Base-by-base conservation (phyloP, 2,113 vertebrate genomes). In the Solea senegalensis region DNA sequence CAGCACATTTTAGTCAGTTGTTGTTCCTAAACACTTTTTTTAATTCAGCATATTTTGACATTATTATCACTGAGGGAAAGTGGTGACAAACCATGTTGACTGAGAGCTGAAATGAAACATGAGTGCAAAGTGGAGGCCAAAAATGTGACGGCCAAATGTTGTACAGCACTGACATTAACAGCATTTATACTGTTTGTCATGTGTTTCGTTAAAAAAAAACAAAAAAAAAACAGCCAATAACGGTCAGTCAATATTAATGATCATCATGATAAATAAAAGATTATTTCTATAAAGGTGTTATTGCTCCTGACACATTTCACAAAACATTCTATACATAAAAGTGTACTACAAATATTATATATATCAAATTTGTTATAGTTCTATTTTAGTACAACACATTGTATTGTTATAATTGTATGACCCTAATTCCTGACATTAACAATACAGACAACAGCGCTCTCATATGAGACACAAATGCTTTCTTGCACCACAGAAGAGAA, bases 1-100 rank as follows among this genome's bases (percentile, higher is more conserved):
- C 49, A 12, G 16, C 6, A 40, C 40, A 54, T 54, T 58, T 72
- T 34, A 59, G 69, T 41, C 41, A 59, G 55, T 44, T 11, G 21
- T 55, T 78, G 56, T 46, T 44, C 52, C 21, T 76, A 44, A 63
- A 45, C 12, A 2, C 1, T 51, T 12, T 10, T 15, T 5, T 43
- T 13, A 12, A 69, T 41, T 9, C 55, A 55, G 74, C 34, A 16
- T 53, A 12, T 48, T 74, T 60, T 55, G 60, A 60, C 65, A 43
- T 21, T 21, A 21, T 21, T 52, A 6, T 48, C 26, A 54, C 53
- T 60, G 49, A 55, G 46, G 71, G 59, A 60, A 45, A 54, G 45
- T 12, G 52, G 15, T 67, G 65, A 72, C 48, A n/a, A 66, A 61
- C 70, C 34, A 16, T 46, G 34, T 27, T 40, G 77, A 58, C 53